These are phyloP conservation scores for Melanostoma scalare DNA, from an alignment of 2,888 invertebrate genomes.

Conservation along the genomic window DNA sequence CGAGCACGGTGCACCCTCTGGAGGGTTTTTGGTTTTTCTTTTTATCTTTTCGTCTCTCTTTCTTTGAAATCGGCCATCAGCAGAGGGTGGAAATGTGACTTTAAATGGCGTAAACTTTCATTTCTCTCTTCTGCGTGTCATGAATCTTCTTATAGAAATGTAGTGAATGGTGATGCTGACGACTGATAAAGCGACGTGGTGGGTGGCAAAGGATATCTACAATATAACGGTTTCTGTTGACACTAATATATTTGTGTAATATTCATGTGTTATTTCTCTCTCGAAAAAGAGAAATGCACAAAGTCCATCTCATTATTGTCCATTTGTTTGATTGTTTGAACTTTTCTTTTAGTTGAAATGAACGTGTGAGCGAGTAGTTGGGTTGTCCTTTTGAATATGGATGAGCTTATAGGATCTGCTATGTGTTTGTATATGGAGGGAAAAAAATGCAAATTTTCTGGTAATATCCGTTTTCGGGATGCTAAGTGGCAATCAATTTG, in stretches of 20 bases:
- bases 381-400: conserved; percentile 54
- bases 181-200: conserved; percentile 1
- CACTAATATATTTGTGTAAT: conserved; percentile 52
- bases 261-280: conserved; percentile 30
- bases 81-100: conserved; percentile 66
- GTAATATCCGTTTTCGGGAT: conserved; percentile 59
- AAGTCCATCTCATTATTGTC: conserved; percentile 71
- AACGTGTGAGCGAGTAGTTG: background rate
- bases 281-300: conserved; percentile 47
- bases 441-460: conserved; percentile 63
- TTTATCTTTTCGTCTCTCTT: conserved; percentile 24
- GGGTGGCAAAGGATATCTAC: conserved; percentile 11
- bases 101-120: conserved; percentile 68
- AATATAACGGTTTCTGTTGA: conserved; percentile 29
- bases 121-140: conserved; percentile 24
- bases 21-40: conserved; percentile 25
- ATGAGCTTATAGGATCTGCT: conserved; percentile 5
- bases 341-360: conserved; percentile 30
- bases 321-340: conserved; percentile 71
- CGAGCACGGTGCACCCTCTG: conserved; percentile 3
- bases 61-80: background rate
- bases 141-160: conserved; percentile 3
- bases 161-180: background rate
- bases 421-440: conserved; percentile 8
- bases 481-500: conserved; percentile 70